Evolutionary conservation across 2,888 invertebrate genomes (phyloP).

Genomic region (Ashinkailepas kermadecensis): DNA sequence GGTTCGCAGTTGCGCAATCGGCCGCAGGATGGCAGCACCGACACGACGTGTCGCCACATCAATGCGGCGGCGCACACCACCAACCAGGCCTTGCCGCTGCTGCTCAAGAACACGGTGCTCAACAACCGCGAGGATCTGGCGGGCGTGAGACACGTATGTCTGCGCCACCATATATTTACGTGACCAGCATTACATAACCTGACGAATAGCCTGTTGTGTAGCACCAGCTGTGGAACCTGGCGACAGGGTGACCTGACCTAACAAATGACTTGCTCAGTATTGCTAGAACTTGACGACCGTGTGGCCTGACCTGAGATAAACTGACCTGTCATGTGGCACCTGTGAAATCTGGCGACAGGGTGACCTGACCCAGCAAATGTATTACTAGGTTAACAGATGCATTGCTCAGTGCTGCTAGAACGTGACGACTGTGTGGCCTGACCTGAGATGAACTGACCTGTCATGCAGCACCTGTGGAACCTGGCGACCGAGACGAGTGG

Average conservation of each 20-base stretch:
- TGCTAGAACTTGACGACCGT: conserved; percentile 48
- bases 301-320: conserved; percentile 46
- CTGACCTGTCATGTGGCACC: conserved; percentile 48
- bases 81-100: conserved; percentile 53
- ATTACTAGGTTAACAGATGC: too few relatives aligned
- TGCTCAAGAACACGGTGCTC: conserved; percentile 54
- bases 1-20: background rate
- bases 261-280: too few relatives aligned
- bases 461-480: conserved; percentile 47
- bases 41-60: conserved; percentile 53
- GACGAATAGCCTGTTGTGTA: conserved; percentile 41
- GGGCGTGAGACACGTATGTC: conserved; percentile 35
- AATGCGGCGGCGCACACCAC: conserved; percentile 56
- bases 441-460: conserved; percentile 45
- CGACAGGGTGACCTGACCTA: conserved; percentile 46
- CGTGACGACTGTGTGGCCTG: conserved; percentile 52
- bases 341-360: conserved; percentile 54
- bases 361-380: conserved; percentile 43
- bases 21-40: background rate
- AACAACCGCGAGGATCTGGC: conserved; percentile 37
- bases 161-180: conserved; percentile 41
- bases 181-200: too few relatives aligned
- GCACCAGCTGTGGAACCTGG: conserved; percentile 50
- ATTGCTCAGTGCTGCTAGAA: conserved; percentile 37
- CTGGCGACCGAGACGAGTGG: conserved; percentile 53